Conservation (phyloP, 1,140 invertebrate genomes). For the Drosophila ironensis region DNA sequence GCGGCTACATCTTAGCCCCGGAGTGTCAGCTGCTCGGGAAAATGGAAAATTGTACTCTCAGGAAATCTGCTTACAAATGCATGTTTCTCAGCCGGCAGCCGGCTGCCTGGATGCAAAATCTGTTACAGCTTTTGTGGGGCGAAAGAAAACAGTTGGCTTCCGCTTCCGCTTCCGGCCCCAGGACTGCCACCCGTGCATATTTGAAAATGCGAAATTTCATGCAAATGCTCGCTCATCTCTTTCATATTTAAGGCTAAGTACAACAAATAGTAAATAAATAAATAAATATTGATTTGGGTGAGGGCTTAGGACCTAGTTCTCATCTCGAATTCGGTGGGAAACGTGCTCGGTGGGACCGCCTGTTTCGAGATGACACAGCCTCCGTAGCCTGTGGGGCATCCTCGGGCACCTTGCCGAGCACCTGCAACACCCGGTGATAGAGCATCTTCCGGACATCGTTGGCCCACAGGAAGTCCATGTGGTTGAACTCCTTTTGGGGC, state of each 20-base stretch:
- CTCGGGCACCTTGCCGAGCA: conserved; percentile 48
- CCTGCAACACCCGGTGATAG: conserved; percentile 84
- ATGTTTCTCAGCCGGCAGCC: conserved; percentile 41
- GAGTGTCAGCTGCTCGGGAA: conserved; percentile 62
- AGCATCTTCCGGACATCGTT: conserved; percentile 84
- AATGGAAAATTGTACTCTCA: conserved; percentile 64
- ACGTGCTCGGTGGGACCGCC: neutral
- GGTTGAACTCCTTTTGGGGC: conserved; percentile 84
- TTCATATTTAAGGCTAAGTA: conserved; percentile 56
- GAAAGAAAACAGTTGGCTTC: conserved; percentile 65
- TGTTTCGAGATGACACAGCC: neutral
- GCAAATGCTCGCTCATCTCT: conserved; percentile 51
- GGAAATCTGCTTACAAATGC: conserved; percentile 75
- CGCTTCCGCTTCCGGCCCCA: conserved; percentile 46
- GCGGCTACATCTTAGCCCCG: conserved; percentile 17
- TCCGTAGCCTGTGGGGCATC: conserved; percentile 13
- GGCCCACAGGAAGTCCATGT: conserved; percentile 87
- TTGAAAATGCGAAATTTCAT: conserved; percentile 43
- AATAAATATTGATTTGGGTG: conserved; percentile 58
- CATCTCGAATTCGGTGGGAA: neutral
- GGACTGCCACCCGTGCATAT: conserved; percentile 32
- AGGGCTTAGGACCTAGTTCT: too few relatives aligned
- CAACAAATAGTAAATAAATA: conserved; percentile 50
- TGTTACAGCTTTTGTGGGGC: conserved; percentile 51
- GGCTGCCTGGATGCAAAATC: conserved; percentile 38